phyloP scores from a whole-genome alignment of 2,113 vertebrate species.

The Ictalurus punctatus region DNA sequence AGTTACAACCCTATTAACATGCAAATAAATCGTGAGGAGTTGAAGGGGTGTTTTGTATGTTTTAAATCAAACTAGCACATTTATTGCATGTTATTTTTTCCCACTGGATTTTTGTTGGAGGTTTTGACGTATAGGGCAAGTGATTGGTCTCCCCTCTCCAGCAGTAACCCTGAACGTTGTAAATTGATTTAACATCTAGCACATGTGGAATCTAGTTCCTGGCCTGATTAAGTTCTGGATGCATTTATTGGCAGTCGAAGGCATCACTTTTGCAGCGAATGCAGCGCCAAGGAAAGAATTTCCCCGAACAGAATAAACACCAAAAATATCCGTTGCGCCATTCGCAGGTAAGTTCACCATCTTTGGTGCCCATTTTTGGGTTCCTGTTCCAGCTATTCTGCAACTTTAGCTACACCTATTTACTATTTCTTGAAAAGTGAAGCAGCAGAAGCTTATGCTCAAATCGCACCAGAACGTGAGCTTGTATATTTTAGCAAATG shows the following conservation, averaged over 20 bases:
- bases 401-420: not conserved
- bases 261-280: not conserved
- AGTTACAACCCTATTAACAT: not conserved
- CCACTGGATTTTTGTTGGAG: not conserved
- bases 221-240: not conserved
- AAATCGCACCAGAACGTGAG: not conserved
- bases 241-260: not conserved
- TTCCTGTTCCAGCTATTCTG: not conserved
- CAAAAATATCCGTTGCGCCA: not conserved
- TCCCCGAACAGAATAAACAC: not conserved
- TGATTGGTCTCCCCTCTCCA: not conserved
- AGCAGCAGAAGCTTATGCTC: not conserved
- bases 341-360: conserved; percentile 16
- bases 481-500: not conserved
- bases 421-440: not conserved
- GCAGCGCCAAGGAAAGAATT: not conserved
- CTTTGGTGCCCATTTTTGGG: not conserved
- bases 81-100: not conserved
- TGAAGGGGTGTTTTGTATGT: not conserved
- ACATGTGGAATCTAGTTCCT: no score
- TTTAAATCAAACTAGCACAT: not conserved
- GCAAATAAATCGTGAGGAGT: not conserved
- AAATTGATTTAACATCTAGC: not conserved
- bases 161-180: not conserved
- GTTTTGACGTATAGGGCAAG: not conserved